phyloP scores from a whole-genome alignment of 2,113 vertebrate genomes.

The Equus przewalskii region DNA sequence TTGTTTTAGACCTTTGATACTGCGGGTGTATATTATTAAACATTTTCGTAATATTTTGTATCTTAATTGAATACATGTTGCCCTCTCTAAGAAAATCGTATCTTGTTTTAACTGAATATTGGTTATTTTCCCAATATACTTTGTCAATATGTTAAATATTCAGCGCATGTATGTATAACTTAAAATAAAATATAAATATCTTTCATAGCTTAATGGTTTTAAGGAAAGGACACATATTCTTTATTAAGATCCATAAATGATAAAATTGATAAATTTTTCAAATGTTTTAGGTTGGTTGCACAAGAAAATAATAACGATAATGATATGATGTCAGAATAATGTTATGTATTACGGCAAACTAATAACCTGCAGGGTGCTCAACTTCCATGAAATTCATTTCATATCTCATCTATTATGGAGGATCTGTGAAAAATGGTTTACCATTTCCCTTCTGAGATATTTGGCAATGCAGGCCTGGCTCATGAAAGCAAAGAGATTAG shows the following conservation, averaged over 20 bases:
- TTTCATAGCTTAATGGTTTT: conserved; percentile 68
- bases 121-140: neutral
- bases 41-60: neutral
- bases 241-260: conserved; percentile 75
- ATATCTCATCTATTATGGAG: conserved; percentile 76
- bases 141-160: conserved; percentile 58
- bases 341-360: conserved; percentile 71
- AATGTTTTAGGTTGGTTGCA: conserved; percentile 78
- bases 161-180: conserved; percentile 37
- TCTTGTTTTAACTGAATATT: neutral
- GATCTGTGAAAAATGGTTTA: conserved; percentile 73
- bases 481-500: conserved; percentile 69
- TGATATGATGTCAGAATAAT: conserved; percentile 73
- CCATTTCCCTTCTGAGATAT: conserved; percentile 65
- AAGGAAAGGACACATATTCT: conserved; percentile 66
- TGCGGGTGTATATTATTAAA: neutral
- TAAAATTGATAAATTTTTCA: conserved; percentile 80
- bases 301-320: conserved; percentile 79
- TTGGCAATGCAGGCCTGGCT: conserved; percentile 38
- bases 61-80: neutral
- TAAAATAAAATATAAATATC: conserved; percentile 73
- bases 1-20: neutral
- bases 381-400: conserved; percentile 79
- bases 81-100: neutral
- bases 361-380: conserved; percentile 73